Percentiles rank a stretch among this genome's conserved stretches.
phyloP scores from a whole-genome alignment of 2,888 invertebrate species.

The Coelogynopora nodosa region DNA sequence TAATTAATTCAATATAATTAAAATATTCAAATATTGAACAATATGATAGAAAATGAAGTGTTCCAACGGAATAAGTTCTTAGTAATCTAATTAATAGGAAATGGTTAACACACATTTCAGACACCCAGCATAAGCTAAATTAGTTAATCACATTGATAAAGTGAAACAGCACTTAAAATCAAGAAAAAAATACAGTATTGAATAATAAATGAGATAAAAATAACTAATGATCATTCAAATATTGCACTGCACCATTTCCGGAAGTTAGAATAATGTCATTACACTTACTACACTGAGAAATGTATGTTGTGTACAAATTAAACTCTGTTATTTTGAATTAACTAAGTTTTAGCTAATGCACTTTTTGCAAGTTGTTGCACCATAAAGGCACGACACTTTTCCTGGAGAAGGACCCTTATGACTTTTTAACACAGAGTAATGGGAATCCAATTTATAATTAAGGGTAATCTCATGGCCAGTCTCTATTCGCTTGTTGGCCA shows the following conservation, averaged over 20 bases:
- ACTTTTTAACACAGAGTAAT: constrained; percentile 85
- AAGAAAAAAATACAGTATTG: not conserved
- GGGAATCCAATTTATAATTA: constrained; percentile 83
- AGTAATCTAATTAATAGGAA: not conserved
- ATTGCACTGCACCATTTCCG: not conserved
- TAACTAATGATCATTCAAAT: no score
- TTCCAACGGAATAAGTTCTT: not conserved
- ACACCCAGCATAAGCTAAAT: not conserved
- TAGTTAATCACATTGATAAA: not conserved
- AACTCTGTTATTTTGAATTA: not conserved
- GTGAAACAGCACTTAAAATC: not conserved
- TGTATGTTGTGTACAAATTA: not conserved
- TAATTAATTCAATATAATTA: no score
- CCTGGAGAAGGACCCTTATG: constrained; percentile 71
- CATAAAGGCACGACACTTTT: constrained; percentile 97
- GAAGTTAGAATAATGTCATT: not conserved
- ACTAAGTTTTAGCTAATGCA: constrained; percentile 70
- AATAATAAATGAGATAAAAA: no score
- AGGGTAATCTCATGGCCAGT: constrained; percentile 83
- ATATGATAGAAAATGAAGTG: not conserved
- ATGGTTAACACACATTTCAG: no score
- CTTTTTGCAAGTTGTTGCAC: constrained; percentile 94
- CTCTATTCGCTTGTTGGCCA: constrained; percentile 87
- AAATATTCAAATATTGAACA: no score
- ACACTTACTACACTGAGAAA: not conserved